Conservation (phyloP, 2,888 invertebrate genomes). For the Apoda limacodes region DNA sequence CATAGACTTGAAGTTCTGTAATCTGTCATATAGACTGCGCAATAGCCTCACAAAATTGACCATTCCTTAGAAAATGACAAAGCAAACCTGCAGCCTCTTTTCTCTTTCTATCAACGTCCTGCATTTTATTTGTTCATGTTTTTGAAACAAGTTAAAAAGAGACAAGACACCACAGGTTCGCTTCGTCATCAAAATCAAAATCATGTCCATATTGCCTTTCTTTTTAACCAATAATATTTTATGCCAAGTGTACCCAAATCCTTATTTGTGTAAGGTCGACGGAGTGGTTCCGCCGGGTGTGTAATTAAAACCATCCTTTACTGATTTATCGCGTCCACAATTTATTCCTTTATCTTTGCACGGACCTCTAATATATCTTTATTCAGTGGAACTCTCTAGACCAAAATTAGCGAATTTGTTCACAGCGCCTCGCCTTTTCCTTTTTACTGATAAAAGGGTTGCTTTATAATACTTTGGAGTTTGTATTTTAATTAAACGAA, state of each 20-base stretch:
- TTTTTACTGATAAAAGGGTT: conserved; percentile 46
- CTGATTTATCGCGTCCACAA: conserved; percentile 65
- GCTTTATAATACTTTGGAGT: conserved; percentile 35
- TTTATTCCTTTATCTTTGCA: conserved; percentile 66
- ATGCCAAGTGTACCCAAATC: conserved; percentile 20
- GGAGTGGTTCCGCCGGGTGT: conserved; percentile 38
- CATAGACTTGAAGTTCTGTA: too few relatives aligned
- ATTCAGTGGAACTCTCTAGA: conserved; percentile 44
- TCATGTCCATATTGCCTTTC: too few relatives aligned
- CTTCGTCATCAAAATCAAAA: too few relatives aligned
- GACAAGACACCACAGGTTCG: too few relatives aligned
- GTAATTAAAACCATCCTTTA: conserved; percentile 67
- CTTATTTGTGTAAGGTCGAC: conserved; percentile 13
- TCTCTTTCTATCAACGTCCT: too few relatives aligned
- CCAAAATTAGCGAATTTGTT: conserved; percentile 65
- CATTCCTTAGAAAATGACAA: too few relatives aligned
- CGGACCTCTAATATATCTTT: conserved; percentile 66
- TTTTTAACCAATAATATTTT: too few relatives aligned
- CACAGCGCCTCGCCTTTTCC: conserved; percentile 27
- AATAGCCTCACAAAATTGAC: too few relatives aligned
- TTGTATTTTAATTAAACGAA: too few relatives aligned
- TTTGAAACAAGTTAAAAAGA: too few relatives aligned
- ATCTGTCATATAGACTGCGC: too few relatives aligned
- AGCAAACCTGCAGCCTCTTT: conserved; percentile 7
- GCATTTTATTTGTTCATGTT: too few relatives aligned